These are phyloP conservation scores for Mesopsocus fuscifrons DNA, from an alignment of 2,888 invertebrate genomes.

Conservation along the genomic window DNA sequence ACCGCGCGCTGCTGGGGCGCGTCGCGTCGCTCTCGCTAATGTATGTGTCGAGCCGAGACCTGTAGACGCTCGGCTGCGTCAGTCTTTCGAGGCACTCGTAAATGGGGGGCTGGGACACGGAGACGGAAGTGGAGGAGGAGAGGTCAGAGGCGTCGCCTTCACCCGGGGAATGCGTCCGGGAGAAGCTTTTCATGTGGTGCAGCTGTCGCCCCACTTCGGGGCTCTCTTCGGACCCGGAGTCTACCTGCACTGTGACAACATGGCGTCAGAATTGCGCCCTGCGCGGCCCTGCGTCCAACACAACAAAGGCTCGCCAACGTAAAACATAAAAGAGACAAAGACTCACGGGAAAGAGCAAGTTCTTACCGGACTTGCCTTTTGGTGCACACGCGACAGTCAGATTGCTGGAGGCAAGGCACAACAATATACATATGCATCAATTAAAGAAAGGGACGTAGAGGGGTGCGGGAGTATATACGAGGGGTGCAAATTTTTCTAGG, in stretches of 20 bases:
- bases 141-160: constrained; percentile 1
- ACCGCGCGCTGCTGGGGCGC: constrained; percentile 13
- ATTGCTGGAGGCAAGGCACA: too few species aligned
- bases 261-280: background rate
- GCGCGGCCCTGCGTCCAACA: background rate
- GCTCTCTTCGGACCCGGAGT: constrained; percentile 1
- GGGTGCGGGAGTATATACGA: too few species aligned
- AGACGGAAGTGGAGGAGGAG: constrained; percentile 7
- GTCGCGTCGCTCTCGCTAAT: constrained; percentile 21
- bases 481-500: too few species aligned
- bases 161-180: constrained; percentile 18
- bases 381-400: too few species aligned
- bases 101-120: constrained; percentile 18
- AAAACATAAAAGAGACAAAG: too few species aligned
- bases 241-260: constrained; percentile 10
- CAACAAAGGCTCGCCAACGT: too few species aligned
- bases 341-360: too few species aligned
- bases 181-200: constrained; percentile 31
- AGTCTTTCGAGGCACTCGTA: constrained; percentile 29
- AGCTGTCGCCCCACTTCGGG: constrained; percentile 23
- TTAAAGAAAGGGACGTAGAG: too few species aligned
- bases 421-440: too few species aligned
- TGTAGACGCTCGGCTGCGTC: constrained; percentile 27
- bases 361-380: too few species aligned
- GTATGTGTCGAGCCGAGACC: constrained; percentile 25